Conservation (phyloP, 2,113 vertebrate species). For the Calyptomena viridis region DNA sequence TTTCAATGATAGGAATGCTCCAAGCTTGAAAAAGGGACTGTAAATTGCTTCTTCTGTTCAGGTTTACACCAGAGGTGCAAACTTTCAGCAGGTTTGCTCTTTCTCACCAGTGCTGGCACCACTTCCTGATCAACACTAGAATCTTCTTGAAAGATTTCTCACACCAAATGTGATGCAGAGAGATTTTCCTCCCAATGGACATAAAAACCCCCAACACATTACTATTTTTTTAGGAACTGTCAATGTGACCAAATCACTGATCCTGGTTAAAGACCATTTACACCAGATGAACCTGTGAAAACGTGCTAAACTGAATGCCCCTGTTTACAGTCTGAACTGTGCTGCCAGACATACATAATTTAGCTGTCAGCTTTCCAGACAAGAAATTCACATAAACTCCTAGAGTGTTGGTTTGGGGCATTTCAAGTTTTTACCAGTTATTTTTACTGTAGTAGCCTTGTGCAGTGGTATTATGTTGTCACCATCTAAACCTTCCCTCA, state of each 20-base stretch:
- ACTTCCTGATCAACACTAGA: background rate
- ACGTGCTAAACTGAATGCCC: background rate
- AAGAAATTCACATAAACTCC: background rate
- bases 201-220: background rate
- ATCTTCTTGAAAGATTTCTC: background rate
- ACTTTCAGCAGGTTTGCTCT: background rate
- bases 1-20: background rate
- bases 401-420: background rate
- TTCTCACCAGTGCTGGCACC: background rate
- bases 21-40: background rate
- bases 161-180: background rate
- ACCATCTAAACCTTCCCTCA: background rate
- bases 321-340: background rate
- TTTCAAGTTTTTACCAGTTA: background rate
- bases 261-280: background rate
- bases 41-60: background rate
- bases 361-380: background rate
- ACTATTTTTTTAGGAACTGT: background rate
- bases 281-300: fast-evolving
- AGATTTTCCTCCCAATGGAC: background rate
- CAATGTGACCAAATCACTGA: background rate
- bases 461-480: background rate
- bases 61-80: background rate
- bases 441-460: background rate
- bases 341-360: background rate